phyloP scores from a whole-genome alignment of 2,797 vertebrate species.

The Buphagus erythrorhynchus region DNA sequence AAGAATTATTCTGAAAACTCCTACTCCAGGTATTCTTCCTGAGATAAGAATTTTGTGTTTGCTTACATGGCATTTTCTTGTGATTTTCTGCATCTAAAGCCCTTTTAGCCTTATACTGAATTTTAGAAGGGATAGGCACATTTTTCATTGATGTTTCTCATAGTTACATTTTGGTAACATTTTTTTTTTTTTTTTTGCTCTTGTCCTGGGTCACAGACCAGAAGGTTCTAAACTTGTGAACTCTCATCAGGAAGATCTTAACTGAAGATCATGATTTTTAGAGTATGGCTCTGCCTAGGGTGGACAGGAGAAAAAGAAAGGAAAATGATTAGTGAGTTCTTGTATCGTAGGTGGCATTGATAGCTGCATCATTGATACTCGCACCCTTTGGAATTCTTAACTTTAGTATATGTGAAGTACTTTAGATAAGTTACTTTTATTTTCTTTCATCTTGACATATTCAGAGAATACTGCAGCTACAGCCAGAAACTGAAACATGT shows the following conservation, averaged over 20 bases:
- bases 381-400: not conserved
- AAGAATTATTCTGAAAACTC: not conserved
- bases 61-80: not conserved
- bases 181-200: not conserved
- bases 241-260: accelerated
- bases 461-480: not conserved
- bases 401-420: not conserved
- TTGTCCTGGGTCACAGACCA: accelerated
- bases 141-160: not conserved
- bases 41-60: not conserved
- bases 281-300: not conserved
- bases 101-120: not conserved
- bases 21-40: not conserved
- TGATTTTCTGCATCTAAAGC: not conserved
- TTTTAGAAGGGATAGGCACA: not conserved
- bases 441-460: not conserved
- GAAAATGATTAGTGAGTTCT: not conserved
- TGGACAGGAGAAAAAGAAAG: not conserved
- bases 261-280: not conserved
- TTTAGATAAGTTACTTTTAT: not conserved
- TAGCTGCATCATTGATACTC: not conserved
- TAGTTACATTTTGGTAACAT: not conserved
- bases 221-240: not conserved
- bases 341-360: not conserved
- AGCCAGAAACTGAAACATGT: not conserved